Percentiles rank a stretch among this genome's conserved stretches.
Conservation (phyloP, 2,113 vertebrate species). For the Delphinus delphis region DNA sequence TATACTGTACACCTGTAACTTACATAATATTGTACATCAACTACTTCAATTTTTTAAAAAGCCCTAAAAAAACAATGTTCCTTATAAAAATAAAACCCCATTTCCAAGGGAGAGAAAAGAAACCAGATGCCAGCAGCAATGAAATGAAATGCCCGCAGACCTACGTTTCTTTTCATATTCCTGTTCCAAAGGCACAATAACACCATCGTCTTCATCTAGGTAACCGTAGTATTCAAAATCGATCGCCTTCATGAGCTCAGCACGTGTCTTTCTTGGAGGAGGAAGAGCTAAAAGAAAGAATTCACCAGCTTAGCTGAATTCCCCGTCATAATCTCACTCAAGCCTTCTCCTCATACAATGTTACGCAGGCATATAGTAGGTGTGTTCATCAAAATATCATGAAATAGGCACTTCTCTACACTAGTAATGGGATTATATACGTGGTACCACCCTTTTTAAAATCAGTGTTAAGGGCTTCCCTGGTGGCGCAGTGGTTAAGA, state of each 20-base stretch:
- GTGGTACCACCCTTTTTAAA: not conserved
- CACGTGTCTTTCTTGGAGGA: conserved; percentile 92
- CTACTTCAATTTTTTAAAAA: not conserved
- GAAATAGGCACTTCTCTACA: not conserved
- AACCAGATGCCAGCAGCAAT: not conserved
- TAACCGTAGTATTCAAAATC: conserved; percentile 98
- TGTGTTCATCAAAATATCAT: fast-evolving
- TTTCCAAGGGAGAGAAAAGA: not conserved
- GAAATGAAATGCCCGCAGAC: not conserved
- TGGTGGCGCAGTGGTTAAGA: too few relatives aligned
- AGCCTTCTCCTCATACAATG: fast-evolving
- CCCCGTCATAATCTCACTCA: not conserved
- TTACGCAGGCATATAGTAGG: fast-evolving
- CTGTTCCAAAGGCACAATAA: conserved; percentile 93
- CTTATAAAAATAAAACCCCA: not conserved
- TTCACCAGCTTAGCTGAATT: not conserved
- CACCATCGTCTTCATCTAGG: conserved; percentile 96
- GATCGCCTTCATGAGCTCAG: conserved; percentile 96
- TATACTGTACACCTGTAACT: too few relatives aligned
- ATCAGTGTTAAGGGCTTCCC: not conserved
- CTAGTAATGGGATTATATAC: fast-evolving
- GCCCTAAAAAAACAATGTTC: not conserved
- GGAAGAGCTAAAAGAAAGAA: conserved; percentile 86
- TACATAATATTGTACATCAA: not conserved
- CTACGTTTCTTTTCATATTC: conserved; percentile 93